Base-by-base conservation (phyloP, 1,140 invertebrate genomes). In the Heliconius melpomene region DNA sequence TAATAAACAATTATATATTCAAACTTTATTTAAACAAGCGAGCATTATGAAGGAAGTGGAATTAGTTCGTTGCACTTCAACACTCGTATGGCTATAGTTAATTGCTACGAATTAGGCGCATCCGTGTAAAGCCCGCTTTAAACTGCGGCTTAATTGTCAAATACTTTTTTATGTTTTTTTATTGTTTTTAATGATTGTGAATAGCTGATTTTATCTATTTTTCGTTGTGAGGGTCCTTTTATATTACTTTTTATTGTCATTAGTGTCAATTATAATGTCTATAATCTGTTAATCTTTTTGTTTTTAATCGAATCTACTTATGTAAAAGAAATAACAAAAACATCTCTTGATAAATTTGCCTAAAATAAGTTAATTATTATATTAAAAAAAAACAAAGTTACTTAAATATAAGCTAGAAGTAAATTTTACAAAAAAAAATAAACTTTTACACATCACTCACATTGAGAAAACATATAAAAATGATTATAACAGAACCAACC, bases 31-130 rank as follows among this genome's bases (percentile, higher is more conserved):
- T 40, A 77, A 77, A 77, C 74, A 75, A 29, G 38, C 57, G 32
- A 75, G 83, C 80, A 80, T 84, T 79, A 77, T 71, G 40, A 87
- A 83, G 85, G 89, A 90, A 83, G 79, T 77, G 70, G 83, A 85
- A 89, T 89, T 90, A 87, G 90, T 91, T 90, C 91, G 84, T 89
- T 92, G 90, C 89, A 93, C 91, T 90, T 90, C 87, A 87, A 88
- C 81, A 81, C 52, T 81, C 83, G 79, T 83, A 82, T 80, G 83
- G 84, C 81, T 82, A 75, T 77, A 85, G 86, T 88, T 93, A 90
- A 93, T 93, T 93, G 91, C 88, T 84, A 83, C 86, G 87, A 92
- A 91, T 93, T 92, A 87, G 78, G 76, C 77, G 77, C 86, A 88
- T 89, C 86, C 82, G 80, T 79, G 75, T 75, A 74, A 23, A 52